phyloP scores from a whole-genome alignment of 2,797 vertebrate species.

The Micrastur ruficollis region DNA sequence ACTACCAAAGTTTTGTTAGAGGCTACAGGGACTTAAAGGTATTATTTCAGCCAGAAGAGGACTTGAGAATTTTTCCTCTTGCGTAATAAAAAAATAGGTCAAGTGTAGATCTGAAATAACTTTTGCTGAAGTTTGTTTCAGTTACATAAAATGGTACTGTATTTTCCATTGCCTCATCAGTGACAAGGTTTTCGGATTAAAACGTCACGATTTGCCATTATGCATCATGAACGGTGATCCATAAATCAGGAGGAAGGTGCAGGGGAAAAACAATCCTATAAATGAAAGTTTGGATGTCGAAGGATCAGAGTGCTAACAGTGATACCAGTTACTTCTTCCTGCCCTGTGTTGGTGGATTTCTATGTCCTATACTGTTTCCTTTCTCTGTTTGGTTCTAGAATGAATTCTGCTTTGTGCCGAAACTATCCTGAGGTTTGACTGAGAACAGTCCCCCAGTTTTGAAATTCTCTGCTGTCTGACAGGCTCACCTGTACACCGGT shows the following conservation, averaged over 20 bases:
- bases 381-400: neutral
- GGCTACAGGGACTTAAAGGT: neutral
- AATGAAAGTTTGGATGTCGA: fast-evolving
- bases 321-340: neutral
- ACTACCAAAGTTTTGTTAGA: neutral
- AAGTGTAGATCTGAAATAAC: neutral
- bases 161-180: neutral
- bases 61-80: neutral
- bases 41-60: neutral
- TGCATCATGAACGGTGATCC: neutral
- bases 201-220: neutral
- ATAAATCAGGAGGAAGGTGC: neutral
- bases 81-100: neutral
- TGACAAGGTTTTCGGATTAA: neutral
- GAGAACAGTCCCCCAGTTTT: neutral
- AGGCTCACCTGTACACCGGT: fast-evolving
- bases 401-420: neutral
- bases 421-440: neutral
- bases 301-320: neutral
- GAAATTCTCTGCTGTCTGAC: neutral
- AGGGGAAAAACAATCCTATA: neutral
- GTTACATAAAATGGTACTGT: neutral
- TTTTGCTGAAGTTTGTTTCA: neutral
- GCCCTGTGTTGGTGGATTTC: neutral
- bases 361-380: neutral